Percentiles rank a stretch among this genome's conserved stretches.
Conservation (phyloP, 1,140 invertebrate genomes). For the Lethrus apterus region DNA sequence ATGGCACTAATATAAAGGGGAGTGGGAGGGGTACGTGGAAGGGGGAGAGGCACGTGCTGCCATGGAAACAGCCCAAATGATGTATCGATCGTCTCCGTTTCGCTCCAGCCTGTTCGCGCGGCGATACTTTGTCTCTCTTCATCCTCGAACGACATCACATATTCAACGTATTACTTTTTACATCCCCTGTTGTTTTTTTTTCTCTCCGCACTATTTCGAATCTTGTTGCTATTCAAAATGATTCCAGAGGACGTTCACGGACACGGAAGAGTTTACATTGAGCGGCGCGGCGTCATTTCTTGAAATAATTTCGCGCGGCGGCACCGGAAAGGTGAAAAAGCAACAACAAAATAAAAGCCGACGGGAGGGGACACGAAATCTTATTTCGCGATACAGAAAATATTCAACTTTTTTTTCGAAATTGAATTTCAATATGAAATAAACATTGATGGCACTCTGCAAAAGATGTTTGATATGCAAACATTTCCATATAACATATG, state of each 20-base stretch:
- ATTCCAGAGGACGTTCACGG: constrained; percentile 15
- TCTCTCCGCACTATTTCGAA: constrained; percentile 29
- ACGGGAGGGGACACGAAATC: constrained; percentile 15
- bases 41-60: constrained; percentile 37
- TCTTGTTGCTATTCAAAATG: constrained; percentile 28
- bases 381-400: constrained; percentile 16
- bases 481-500: constrained; percentile 3
- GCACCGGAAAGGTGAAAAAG: constrained; percentile 9
- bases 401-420: constrained; percentile 19
- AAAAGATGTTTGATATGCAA: constrained; percentile 18
- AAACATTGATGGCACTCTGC: constrained; percentile 15
- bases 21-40: constrained; percentile 17
- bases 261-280: constrained; percentile 18
- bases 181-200: constrained; percentile 28
- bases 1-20: constrained; percentile 39
- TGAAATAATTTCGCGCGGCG: too few species aligned
- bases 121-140: constrained; percentile 10
- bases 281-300: too few species aligned
- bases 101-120: constrained; percentile 18
- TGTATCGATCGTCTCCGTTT: constrained; percentile 35
- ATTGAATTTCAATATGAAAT: constrained; percentile 25
- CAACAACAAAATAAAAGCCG: constrained; percentile 8
- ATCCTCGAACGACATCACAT: constrained; percentile 35
- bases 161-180: constrained; percentile 43
- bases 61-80: constrained; percentile 41